phyloP scores from a whole-genome alignment of 2,888 invertebrate species.

The Melitaea athalia region DNA sequence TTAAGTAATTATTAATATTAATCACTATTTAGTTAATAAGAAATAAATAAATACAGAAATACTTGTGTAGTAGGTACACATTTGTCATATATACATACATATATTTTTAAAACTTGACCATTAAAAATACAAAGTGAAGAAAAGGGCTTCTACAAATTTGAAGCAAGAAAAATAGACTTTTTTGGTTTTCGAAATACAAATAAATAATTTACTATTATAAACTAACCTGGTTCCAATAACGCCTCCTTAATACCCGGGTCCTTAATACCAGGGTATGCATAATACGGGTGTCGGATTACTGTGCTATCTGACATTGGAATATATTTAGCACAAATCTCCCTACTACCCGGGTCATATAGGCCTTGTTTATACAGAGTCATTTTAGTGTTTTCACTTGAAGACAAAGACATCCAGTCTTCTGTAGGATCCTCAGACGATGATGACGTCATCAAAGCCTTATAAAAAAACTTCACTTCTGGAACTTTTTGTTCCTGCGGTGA shows the following conservation, averaged over 20 bases:
- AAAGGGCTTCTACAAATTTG: no score
- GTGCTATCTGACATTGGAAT: slow-evolving; percentile 54
- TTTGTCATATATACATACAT: no score
- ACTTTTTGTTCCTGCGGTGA: neutral
- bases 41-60: no score
- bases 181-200: neutral
- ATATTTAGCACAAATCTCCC: slow-evolving; percentile 57
- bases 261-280: slow-evolving; percentile 45
- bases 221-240: slow-evolving; percentile 39
- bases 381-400: slow-evolving; percentile 43
- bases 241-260: slow-evolving; percentile 50
- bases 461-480: neutral
- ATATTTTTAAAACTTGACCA: no score
- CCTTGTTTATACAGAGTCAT: slow-evolving; percentile 42
- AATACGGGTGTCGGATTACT: slow-evolving; percentile 50
- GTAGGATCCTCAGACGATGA: slow-evolving; percentile 49
- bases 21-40: no score
- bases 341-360: slow-evolving; percentile 54
- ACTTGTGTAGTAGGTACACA: no score
- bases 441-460: slow-evolving; percentile 12
- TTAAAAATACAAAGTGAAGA: no score
- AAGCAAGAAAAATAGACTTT: neutral
- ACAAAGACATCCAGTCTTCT: slow-evolving; percentile 44
- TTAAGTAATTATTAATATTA: no score
- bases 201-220: neutral